Evolutionary conservation across 2,113 vertebrate species (phyloP).

Genomic region (Oophaga pumilio): DNA sequence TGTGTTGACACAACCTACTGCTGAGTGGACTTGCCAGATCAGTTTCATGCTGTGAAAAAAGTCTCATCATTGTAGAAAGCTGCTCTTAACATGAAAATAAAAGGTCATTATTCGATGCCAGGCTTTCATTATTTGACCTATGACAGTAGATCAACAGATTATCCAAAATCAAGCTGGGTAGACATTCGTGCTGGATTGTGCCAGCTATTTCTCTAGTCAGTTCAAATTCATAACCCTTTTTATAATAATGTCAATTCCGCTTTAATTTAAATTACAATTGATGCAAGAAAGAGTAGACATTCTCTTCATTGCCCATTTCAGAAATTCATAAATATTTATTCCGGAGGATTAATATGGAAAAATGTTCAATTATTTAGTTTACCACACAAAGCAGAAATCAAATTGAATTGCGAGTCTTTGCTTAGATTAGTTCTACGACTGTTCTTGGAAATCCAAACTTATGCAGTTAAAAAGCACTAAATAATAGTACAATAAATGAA

Average conservation of each 20-base stretch:
- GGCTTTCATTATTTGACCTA: constrained; percentile 64
- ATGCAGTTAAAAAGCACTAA: constrained; percentile 1
- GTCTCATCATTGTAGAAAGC: constrained; percentile 63
- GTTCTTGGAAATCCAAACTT: not conserved
- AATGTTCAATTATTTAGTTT: constrained; percentile 18
- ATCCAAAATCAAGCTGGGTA: constrained; percentile 2
- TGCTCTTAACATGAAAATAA: constrained; percentile 62
- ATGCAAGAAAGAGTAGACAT: not conserved
- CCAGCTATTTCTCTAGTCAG: not conserved
- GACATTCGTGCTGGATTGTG: not conserved
- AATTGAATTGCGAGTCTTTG: constrained; percentile 2
- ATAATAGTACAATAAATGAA: constrained; percentile 43
- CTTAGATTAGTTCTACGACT: not conserved
- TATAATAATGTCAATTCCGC: not conserved
- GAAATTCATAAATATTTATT: constrained; percentile 25
- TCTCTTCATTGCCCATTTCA: not conserved
- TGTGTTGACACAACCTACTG: constrained; percentile 73
- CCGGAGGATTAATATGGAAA: constrained; percentile 5
- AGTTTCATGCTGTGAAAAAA: constrained; percentile 66
- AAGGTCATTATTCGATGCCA: constrained; percentile 67
- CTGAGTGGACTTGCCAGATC: constrained; percentile 69
- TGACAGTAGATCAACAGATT: constrained; percentile 59
- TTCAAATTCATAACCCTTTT: not conserved
- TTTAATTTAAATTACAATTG: constrained; percentile 3
- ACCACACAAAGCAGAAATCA: not conserved